Percentiles rank a stretch among this genome's conserved stretches.
These are phyloP conservation scores for Subacronicta megacephala DNA, from an alignment of 2,888 invertebrate genomes.

Conservation along the genomic window DNA sequence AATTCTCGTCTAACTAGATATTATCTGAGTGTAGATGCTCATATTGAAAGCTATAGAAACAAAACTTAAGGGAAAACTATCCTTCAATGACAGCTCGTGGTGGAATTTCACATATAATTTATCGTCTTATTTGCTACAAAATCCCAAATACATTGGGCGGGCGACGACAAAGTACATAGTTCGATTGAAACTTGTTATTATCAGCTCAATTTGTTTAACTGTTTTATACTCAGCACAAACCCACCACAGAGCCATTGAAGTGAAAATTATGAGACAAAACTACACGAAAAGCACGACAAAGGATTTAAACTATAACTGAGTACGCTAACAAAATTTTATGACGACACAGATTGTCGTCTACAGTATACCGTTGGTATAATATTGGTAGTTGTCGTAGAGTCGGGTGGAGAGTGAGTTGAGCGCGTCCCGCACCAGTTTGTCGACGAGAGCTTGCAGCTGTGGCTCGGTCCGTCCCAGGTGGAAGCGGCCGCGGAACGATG, in stretches of 20 bases:
- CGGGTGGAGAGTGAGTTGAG: slow-evolving; percentile 98
- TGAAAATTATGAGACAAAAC: slow-evolving; percentile 34
- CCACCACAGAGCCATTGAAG: slow-evolving; percentile 21
- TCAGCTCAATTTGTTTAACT: slow-evolving; percentile 7
- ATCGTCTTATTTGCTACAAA: slow-evolving; percentile 8
- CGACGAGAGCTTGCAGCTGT: slow-evolving; percentile 97
- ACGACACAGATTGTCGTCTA: slow-evolving; percentile 69
- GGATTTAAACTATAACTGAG: slow-evolving; percentile 38
- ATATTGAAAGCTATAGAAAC: slow-evolving; percentile 33
- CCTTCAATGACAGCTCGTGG: slow-evolving; percentile 23
- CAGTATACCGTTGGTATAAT: slow-evolving; percentile 98
- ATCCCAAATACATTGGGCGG: slow-evolving; percentile 1
- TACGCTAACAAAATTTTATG: slow-evolving; percentile 16
- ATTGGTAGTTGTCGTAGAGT: slow-evolving; percentile 99
- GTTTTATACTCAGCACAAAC: background rate
- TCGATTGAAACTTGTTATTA: slow-evolving; percentile 15
- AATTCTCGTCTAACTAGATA: slow-evolving; percentile 26
- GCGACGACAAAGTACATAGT: no score
- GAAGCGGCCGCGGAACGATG: slow-evolving; percentile 97
- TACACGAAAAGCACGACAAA: slow-evolving; percentile 46
- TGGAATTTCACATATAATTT: slow-evolving; percentile 2
- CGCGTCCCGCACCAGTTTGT: slow-evolving; percentile 97
- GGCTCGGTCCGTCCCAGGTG: slow-evolving; percentile 98
- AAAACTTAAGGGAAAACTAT: slow-evolving; percentile 28
- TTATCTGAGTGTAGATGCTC: slow-evolving; percentile 29